phyloP scores from a whole-genome alignment of 2,113 vertebrate species.

The Macrotus californicus region DNA sequence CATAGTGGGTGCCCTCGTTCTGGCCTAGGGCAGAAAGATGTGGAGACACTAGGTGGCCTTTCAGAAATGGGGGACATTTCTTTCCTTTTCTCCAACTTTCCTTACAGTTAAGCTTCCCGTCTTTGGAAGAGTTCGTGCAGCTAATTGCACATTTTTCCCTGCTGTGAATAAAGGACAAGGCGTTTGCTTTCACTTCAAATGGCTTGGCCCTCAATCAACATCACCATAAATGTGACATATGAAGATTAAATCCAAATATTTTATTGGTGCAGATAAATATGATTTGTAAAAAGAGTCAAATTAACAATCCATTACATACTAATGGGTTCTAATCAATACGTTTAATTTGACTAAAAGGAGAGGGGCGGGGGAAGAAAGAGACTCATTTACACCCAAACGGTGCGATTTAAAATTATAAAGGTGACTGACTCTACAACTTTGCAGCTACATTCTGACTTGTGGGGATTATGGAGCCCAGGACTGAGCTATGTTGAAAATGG shows the following conservation, averaged over 20 bases:
- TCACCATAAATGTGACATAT: conserved; percentile 61
- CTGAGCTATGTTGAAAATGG: not conserved
- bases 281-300: conserved; percentile 82
- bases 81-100: not conserved
- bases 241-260: conserved; percentile 69
- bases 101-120: not conserved
- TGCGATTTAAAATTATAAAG: conserved; percentile 54
- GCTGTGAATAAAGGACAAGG: not conserved
- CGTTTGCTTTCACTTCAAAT: conserved; percentile 44
- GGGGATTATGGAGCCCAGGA: not conserved
- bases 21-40: not conserved
- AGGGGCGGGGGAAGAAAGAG: conserved; percentile 35
- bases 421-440: conserved; percentile 10
- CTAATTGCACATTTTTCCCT: not conserved
- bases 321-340: conserved; percentile 80
- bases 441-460: not conserved
- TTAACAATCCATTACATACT: conserved; percentile 82
- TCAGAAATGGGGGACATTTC: not conserved
- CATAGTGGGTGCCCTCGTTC: not conserved
- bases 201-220: conserved; percentile 50
- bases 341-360: conserved; percentile 79
- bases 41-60: not conserved
- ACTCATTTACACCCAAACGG: conserved; percentile 65
- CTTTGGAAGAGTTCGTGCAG: not conserved
- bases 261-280: conserved; percentile 78